These are phyloP conservation scores for Prunella fulvescens DNA, from an alignment of 2,113 vertebrate species.

Conservation along the genomic window DNA sequence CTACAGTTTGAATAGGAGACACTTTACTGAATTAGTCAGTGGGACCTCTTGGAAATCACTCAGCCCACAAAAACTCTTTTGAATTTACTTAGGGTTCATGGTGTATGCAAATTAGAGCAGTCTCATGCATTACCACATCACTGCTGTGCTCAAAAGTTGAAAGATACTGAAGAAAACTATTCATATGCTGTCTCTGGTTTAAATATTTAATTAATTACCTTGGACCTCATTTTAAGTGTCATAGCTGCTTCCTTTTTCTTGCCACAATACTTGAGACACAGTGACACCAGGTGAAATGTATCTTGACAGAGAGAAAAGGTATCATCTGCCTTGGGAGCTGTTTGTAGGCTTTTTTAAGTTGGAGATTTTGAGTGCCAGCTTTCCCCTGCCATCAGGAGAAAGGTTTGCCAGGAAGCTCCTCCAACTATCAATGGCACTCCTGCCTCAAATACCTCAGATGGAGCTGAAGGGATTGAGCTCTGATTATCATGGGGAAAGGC, in stretches of 20 bases:
- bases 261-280: accelerated
- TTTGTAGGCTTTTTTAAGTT: not conserved
- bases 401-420: not conserved
- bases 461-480: not conserved
- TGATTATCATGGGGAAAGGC: not conserved
- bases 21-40: not conserved
- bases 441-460: not conserved
- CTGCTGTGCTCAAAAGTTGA: not conserved
- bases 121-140: not conserved
- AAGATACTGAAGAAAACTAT: not conserved
- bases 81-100: not conserved
- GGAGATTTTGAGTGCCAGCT: not conserved
- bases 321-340: not conserved
- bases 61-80: not conserved
- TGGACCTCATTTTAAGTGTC: not conserved
- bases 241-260: not conserved
- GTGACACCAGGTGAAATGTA: not conserved
- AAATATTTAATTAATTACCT: not conserved
- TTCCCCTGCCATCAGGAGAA: not conserved
- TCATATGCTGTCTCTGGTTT: not conserved
- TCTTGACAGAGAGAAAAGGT: not conserved
- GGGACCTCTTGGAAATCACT: not conserved
- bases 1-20: not conserved
- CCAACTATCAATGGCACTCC: not conserved
- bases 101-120: not conserved